Conservation (phyloP, 2,113 vertebrate genomes). For the Phrynosoma blainvillii region DNA sequence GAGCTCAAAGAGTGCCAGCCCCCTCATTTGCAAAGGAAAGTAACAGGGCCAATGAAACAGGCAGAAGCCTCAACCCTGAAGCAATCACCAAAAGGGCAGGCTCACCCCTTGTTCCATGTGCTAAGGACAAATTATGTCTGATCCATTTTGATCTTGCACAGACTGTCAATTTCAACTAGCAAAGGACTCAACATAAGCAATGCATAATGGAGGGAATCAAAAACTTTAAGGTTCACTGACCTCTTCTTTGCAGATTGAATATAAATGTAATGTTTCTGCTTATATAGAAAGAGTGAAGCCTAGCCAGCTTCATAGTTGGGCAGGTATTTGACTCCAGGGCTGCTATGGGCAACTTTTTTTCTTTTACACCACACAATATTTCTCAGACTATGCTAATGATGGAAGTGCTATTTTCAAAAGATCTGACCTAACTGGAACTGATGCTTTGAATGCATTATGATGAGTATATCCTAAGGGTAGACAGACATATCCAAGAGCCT, state of each 20-base stretch:
- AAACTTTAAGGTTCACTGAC: neutral
- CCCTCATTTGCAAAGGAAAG: neutral
- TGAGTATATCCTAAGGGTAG: constrained; percentile 19
- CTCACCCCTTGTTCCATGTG: neutral
- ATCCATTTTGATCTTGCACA: neutral
- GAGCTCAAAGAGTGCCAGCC: neutral
- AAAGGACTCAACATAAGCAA: neutral
- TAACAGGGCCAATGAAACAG: neutral
- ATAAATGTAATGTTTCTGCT: neutral
- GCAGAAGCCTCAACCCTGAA: too few relatives aligned
- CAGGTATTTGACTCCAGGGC: neutral
- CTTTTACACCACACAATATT: neutral
- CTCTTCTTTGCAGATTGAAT: neutral
- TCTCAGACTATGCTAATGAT: neutral
- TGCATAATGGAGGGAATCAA: neutral
- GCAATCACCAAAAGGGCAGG: neutral
- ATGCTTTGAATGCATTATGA: neutral
- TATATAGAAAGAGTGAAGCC: neutral
- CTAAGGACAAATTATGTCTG: neutral
- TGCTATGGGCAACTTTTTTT: too few relatives aligned
- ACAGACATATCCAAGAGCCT: constrained; percentile 10
- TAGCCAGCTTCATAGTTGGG: neutral
- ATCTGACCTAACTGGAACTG: neutral
- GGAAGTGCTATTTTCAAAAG: neutral
- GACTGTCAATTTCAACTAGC: neutral